A percentile compares a stretch with the other conserved stretches of the same genome.
phyloP scores from a whole-genome alignment of 2,797 vertebrate genomes.

The Leucoraja ocellata region DNA sequence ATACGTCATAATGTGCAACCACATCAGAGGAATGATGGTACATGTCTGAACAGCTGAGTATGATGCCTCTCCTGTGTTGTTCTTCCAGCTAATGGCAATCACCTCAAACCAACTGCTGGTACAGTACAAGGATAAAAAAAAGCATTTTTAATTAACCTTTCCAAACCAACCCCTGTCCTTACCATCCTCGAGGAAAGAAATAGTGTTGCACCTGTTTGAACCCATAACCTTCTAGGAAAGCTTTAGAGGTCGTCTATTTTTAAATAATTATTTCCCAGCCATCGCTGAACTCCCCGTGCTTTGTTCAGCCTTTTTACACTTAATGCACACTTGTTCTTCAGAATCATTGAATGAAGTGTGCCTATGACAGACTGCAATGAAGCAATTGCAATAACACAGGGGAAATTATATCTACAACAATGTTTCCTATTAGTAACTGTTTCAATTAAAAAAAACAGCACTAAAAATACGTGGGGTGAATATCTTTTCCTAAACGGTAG shows the following conservation, averaged over 20 bases:
- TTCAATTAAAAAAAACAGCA: neutral
- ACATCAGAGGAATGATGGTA: slow-evolving; percentile 55
- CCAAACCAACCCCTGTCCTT: slow-evolving; percentile 14
- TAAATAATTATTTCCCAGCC: neutral
- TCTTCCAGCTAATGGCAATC: slow-evolving; percentile 43
- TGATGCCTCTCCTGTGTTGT: slow-evolving; percentile 51
- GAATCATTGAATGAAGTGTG: slow-evolving; percentile 13
- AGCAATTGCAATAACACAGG: neutral
- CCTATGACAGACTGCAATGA: neutral
- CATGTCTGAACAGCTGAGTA: slow-evolving; percentile 57
- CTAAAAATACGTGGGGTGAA: neutral
- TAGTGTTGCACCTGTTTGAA: neutral
- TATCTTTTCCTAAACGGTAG: neutral
- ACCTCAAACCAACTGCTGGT: slow-evolving; percentile 45
- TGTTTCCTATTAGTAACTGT: neutral
- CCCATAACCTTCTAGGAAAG: neutral
- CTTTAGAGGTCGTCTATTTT: neutral
- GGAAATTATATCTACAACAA: neutral
- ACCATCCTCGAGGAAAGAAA: neutral
- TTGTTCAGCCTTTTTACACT: neutral
- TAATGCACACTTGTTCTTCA: neutral
- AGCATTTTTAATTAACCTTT: slow-evolving; percentile 11
- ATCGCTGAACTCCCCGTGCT: neutral
- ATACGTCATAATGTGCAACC: slow-evolving; percentile 45
- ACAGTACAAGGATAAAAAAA: neutral